Percentiles rank a stretch among this genome's conserved stretches.
Conservation (phyloP, 2,797 vertebrate genomes). For the Neoniphon sammara region DNA sequence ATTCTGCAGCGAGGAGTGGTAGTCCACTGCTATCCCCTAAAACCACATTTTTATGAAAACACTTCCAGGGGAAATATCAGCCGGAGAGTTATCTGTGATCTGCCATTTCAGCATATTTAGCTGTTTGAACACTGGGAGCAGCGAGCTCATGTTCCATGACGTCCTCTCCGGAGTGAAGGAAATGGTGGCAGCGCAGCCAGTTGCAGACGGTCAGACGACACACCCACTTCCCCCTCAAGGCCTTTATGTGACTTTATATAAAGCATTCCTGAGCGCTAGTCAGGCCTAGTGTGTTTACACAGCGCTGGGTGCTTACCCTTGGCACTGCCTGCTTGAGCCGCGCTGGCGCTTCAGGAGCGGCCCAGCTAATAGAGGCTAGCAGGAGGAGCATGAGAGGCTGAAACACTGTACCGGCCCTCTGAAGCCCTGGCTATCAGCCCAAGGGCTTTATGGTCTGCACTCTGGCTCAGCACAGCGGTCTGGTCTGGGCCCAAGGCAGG, state of each 20-base stretch:
- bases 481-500: conserved; percentile 29
- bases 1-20: conserved; percentile 41
- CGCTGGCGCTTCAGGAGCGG: conserved; percentile 81
- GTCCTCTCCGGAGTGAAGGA: conserved; percentile 73
- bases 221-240: conserved; percentile 81
- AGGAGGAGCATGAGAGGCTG: conserved; percentile 63
- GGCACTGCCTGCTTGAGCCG: conserved; percentile 71
- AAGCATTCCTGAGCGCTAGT: conserved; percentile 86
- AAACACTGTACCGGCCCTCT: conserved; percentile 76
- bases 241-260: conserved; percentile 86
- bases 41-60: conserved; percentile 48
- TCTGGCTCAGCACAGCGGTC: conserved; percentile 65
- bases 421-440: conserved; percentile 78
- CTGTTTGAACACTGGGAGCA: conserved; percentile 72
- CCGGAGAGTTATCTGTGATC: conserved; percentile 69
- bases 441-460: conserved; percentile 72
- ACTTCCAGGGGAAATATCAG: conserved; percentile 54
- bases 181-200: conserved; percentile 81
- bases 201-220: conserved; percentile 77
- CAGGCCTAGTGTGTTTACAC: conserved; percentile 86
- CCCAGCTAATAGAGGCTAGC: conserved; percentile 80
- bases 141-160: conserved; percentile 79
- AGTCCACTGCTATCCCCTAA: conserved; percentile 34
- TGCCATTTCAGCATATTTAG: conserved; percentile 76
- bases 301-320: conserved; percentile 81